Evolutionary conservation across 2,797 vertebrate species (phyloP), one percentile per base, ranked within the genome.

Genomic region (Clarias laeviceps): DNA sequence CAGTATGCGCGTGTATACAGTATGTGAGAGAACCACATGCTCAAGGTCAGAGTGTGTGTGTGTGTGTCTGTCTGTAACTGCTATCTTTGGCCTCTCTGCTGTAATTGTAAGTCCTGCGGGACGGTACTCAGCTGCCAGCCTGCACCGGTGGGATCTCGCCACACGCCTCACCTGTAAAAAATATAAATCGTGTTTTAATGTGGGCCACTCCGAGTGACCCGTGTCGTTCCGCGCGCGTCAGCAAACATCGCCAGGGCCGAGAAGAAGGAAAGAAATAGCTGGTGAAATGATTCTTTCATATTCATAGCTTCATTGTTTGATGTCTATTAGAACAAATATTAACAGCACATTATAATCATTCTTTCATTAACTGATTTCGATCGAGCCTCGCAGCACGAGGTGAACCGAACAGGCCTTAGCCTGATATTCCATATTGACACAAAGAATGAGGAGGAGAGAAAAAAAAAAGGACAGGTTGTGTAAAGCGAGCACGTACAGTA

Each of bases 51-150:
- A 70, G 84, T 82, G 77, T 82, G 82, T 82, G 83, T 78, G 64
- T 80, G 84, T 82, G 81, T 82, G 82, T 88, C 27, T 66, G 76
- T 85, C 27, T 79, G 79, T 82, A 83, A 78, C 81, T 65, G 69
- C 84, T 88, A 76, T 85, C 76, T 15, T 20, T 78, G 87, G 84
- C 86, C 84, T 85, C 61, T 81, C 32, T 84, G 81, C 86, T 85
- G 86, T 89, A 87, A 88, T 87, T 88, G 83, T 61, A 37, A 62
- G 54, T 87, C 87, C 86, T 62, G 50, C 24, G 86, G 89, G 89
- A 90, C 64, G 20, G 77, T 27, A 66, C 73, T 37, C 72, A 34
- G 37, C 84, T 84, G 72, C 78, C 78, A 66, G 86, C 34, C 73
- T 40, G 29, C 68, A 86, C 84, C 76, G 40, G 34, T 18, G 87